These are phyloP conservation scores for Netelia melanura DNA, from an alignment of 2,888 invertebrate genomes.

Conservation along the genomic window DNA sequence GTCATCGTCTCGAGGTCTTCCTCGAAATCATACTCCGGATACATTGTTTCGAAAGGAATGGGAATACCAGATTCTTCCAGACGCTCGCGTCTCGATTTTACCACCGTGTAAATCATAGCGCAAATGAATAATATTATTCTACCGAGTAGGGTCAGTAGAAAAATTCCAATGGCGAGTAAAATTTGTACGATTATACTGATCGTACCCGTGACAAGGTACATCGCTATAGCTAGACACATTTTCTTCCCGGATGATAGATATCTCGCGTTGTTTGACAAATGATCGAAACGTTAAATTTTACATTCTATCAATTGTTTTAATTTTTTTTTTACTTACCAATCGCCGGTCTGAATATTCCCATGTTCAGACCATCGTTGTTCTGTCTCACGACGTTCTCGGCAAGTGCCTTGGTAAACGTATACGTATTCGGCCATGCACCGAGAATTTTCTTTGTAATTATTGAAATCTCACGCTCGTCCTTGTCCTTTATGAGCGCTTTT, in stretches of 20 bases:
- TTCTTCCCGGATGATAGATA: neutral
- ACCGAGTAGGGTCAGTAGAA: constrained; percentile 69
- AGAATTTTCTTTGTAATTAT: constrained; percentile 85
- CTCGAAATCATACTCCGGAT: constrained; percentile 77
- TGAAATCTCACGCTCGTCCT: constrained; percentile 86
- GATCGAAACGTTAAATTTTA: neutral
- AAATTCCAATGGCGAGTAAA: constrained; percentile 68
- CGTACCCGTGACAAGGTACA: constrained; percentile 73
- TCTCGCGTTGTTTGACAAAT: neutral
- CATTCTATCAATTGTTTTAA: neutral
- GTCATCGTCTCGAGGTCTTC: constrained; percentile 75
- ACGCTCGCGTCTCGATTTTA: constrained; percentile 56
- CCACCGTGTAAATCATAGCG: constrained; percentile 70
- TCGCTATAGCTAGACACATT: constrained; percentile 75
- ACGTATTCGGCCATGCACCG: constrained; percentile 92
- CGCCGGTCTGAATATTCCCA: constrained; percentile 93
- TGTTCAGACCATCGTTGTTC: constrained; percentile 88
- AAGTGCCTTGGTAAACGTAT: constrained; percentile 94
- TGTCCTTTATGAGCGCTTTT: constrained; percentile 84
- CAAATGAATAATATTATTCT: constrained; percentile 70
- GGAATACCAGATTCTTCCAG: constrained; percentile 27
- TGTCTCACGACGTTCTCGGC: constrained; percentile 90
- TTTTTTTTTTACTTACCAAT: constrained; percentile 86
- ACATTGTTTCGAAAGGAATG: constrained; percentile 74
- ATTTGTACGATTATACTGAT: constrained; percentile 69